Conservation (phyloP, 2,113 vertebrate genomes). For the Sisor rabdophorus region DNA sequence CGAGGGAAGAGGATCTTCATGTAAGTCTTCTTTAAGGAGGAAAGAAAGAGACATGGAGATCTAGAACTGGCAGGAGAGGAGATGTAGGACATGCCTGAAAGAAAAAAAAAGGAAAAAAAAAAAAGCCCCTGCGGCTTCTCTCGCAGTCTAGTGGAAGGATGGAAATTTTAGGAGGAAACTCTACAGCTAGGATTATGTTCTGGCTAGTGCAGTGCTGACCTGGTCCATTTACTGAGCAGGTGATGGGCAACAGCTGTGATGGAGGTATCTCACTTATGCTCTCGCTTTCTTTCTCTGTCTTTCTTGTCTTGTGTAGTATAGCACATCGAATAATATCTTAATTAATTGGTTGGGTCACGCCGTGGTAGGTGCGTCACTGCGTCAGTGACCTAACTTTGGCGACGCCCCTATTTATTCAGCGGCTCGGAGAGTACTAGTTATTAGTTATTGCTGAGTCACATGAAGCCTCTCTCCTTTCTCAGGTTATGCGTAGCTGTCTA, state of each 20-base stretch:
- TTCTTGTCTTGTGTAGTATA: neutral
- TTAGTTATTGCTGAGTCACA: conserved; percentile 35
- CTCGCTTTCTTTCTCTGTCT: conserved; percentile 12
- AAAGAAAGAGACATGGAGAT: conserved; percentile 22
- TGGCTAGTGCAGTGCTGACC: conserved; percentile 60
- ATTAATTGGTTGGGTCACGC: neutral
- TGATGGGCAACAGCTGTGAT: conserved; percentile 96
- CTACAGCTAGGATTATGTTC: conserved; percentile 51
- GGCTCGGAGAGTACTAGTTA: neutral
- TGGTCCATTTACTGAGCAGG: conserved; percentile 63
- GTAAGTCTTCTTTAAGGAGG: conserved; percentile 36
- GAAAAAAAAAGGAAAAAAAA: neutral
- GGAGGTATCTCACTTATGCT: conserved; percentile 77
- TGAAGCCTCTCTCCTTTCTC: neutral
- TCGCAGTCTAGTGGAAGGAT: conserved; percentile 39
- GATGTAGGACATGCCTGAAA: conserved; percentile 3
- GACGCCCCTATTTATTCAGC: neutral
- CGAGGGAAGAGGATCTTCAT: conserved; percentile 39
- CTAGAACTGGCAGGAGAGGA: conserved; percentile 6
- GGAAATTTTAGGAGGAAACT: conserved; percentile 42
- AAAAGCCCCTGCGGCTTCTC: neutral
- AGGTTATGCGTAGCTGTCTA: conserved; percentile 19
- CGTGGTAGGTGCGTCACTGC: neutral
- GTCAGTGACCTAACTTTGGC: neutral
- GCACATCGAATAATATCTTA: neutral